Evolutionary conservation across 1,140 invertebrate species (phyloP).

Genomic region (Halotydeus destructor): DNA sequence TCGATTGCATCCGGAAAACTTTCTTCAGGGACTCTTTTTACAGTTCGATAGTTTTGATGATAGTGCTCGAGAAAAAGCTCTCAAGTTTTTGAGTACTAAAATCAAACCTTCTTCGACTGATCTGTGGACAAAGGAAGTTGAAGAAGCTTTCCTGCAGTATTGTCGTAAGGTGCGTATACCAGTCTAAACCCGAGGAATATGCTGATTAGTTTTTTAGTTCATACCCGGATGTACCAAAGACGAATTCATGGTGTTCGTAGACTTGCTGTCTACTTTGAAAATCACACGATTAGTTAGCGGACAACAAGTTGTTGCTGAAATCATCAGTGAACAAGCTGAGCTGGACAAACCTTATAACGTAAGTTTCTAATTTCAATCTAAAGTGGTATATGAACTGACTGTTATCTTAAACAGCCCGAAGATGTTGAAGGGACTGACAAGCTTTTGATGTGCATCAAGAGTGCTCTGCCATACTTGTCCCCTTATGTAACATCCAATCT

Average conservation of each 20-base stretch:
- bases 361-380: conserved; percentile 10
- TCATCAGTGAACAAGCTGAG: conserved; percentile 60
- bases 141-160: conserved; percentile 61
- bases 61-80: conserved; percentile 52
- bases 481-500: conserved; percentile 62
- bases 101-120: conserved; percentile 53
- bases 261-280: conserved; percentile 52
- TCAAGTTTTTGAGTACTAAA: conserved; percentile 67
- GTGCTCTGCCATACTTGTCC: conserved; percentile 63
- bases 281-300: conserved; percentile 54
- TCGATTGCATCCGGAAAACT: conserved; percentile 37
- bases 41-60: conserved; percentile 55
- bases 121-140: conserved; percentile 57
- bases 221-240: conserved; percentile 56
- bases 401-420: conserved; percentile 25
- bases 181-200: not conserved
- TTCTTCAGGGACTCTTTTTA: conserved; percentile 56
- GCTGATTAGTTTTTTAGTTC: conserved; percentile 27
- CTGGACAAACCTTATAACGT: conserved; percentile 48
- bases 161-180: conserved; percentile 57
- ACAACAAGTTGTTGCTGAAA: conserved; percentile 61
- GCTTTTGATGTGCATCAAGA: conserved; percentile 58
- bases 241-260: conserved; percentile 75
- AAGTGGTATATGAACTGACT: not conserved
- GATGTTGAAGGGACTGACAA: conserved; percentile 55